These are phyloP conservation scores for Urocolius indicus DNA, from an alignment of 2,113 vertebrate species.

Conservation along the genomic window DNA sequence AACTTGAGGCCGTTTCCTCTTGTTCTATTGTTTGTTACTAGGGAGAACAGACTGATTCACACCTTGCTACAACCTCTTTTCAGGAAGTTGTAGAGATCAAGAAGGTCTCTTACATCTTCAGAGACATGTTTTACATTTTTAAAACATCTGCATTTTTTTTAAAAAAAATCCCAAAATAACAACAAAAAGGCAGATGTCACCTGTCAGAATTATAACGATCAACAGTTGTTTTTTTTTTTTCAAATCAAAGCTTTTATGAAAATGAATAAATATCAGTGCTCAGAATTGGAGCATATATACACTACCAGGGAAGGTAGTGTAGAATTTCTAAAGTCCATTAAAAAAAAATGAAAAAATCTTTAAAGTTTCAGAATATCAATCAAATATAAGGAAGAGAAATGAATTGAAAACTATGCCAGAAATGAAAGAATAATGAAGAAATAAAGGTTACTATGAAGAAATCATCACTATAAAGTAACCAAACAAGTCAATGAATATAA, in stretches of 20 bases:
- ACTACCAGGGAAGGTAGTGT: too few species aligned
- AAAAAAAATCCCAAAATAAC: not conserved
- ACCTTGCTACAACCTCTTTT: too few species aligned
- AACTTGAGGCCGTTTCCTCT: too few species aligned
- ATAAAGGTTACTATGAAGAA: not conserved
- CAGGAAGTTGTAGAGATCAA: too few species aligned
- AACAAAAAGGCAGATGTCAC: not conserved
- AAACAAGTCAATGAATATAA: not conserved
- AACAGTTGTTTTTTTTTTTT: not conserved
- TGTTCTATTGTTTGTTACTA: too few species aligned
- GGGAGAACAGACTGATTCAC: too few species aligned
- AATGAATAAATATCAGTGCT: not conserved
- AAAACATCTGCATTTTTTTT: not conserved
- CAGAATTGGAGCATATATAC: not conserved
- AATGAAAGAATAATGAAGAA: not conserved
- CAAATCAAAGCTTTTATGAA: not conserved
- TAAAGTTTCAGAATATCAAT: not conserved
- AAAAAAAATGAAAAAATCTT: not conserved
- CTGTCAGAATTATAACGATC: not conserved
- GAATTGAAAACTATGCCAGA: not conserved
- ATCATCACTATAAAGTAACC: rapidly evolving
- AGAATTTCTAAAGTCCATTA: too few species aligned
- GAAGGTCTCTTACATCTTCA: too few species aligned
- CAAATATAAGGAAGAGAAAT: not conserved
- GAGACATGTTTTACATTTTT: not conserved